Evolutionary conservation across 2,888 invertebrate species (phyloP), one percentile per base, ranked within the genome.

Genomic region (Mamestra brassicae): DNA sequence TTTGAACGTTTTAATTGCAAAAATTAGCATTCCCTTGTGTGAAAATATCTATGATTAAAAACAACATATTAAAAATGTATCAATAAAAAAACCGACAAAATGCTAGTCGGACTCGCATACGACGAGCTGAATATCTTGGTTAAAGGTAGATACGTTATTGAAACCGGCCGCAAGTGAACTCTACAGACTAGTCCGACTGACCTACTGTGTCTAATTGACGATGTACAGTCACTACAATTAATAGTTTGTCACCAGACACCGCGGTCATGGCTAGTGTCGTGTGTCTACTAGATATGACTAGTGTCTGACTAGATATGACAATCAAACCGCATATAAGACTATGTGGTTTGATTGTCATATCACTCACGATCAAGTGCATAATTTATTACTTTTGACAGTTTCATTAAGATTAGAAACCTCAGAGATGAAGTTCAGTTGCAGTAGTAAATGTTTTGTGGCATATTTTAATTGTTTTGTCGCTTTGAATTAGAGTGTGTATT

Each of bases 241-340:
- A 54, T 36, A 58, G 42, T 60, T 74, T 54, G 78, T 67, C 63
- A 70, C 47, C 26, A 60, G 62, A 70, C 11, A 52, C 66, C 54
- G 69, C 3, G 47, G 36, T 61, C 42, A 57, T 52, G 65, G 79
- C 55, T 76, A 81, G 79, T 36, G 81, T n/a, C n/a, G n/a, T n/a
- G n/a, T n/a, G n/a, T n/a, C n/a, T n/a, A n/a, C n/a, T n/a, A n/a
- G n/a, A n/a, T n/a, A n/a, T n/a, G n/a, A n/a, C 42, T 55, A 7
- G 34, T 79, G 34, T 58, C 58, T 60, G 26, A 36, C 26, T 11
- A 26, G 26, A 26, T 26, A 62, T 45, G 62, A 45, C 62, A 62
- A 62, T 62, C 6, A 62, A 26, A 62, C 13, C n/a, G n/a, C 60
- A 15, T 38, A 55, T 38, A 62, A 62, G 45, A 45, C 45, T 26